Conservation (phyloP, 2,888 invertebrate species). For the Synanthedon formicaeformis region DNA sequence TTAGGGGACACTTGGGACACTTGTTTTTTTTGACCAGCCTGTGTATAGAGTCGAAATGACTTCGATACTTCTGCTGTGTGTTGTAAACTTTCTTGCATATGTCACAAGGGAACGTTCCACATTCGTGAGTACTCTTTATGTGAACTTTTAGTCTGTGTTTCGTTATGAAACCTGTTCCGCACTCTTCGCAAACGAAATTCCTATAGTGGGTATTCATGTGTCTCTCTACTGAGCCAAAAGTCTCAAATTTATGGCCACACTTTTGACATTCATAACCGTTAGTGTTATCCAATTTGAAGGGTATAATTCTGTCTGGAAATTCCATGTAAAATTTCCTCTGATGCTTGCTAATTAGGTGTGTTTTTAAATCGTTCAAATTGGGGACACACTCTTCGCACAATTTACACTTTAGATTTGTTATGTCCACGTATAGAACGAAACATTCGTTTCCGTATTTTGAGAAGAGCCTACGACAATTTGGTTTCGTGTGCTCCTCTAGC, state of each 20-base stretch:
- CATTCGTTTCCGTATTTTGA: constrained; percentile 36
- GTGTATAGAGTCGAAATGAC: constrained; percentile 22
- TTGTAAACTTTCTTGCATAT: constrained; percentile 28
- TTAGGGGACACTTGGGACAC: constrained; percentile 24
- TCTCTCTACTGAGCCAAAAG: constrained; percentile 12
- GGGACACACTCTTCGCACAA: constrained; percentile 25
- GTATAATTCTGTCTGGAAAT: constrained; percentile 40
- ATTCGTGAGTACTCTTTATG: constrained; percentile 12
- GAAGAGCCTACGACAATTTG: constrained; percentile 24
- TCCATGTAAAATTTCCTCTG: constrained; percentile 33
- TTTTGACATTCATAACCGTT: constrained; percentile 15
- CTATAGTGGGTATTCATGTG: constrained; percentile 17
- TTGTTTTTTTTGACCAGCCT: constrained; percentile 22
- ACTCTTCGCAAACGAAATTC: constrained; percentile 19
- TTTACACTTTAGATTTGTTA: constrained; percentile 36
- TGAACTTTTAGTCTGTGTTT: constrained; percentile 43
- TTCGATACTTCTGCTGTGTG: constrained; percentile 17
- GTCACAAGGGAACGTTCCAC: constrained; percentile 12
- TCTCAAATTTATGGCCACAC: constrained; percentile 11
- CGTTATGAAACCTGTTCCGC: constrained; percentile 33
- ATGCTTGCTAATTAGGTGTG: constrained; percentile 35
- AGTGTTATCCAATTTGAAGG: constrained; percentile 29
- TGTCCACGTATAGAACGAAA: constrained; percentile 45
- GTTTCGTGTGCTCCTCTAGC: constrained; percentile 21
- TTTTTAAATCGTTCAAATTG: constrained; percentile 34